These are phyloP conservation scores for Oryctes rhinoceros DNA, from an alignment of 1,140 invertebrate species.

Conservation along the genomic window DNA sequence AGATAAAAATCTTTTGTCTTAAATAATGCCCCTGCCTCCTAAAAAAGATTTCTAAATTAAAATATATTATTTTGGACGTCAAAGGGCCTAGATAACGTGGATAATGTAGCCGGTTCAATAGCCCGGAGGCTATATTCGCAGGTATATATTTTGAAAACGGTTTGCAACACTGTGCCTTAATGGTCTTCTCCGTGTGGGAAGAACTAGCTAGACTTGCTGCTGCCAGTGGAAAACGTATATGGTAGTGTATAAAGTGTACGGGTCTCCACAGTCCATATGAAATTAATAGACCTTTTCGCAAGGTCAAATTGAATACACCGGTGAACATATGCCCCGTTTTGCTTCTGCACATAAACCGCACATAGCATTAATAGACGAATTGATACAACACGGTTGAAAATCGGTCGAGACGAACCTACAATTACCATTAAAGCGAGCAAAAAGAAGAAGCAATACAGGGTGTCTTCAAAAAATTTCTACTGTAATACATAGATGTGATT, in stretches of 20 bases:
- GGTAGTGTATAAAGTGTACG: conserved; percentile 40
- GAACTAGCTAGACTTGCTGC: conserved; percentile 46
- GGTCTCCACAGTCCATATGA: conserved; percentile 28
- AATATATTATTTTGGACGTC: conserved; percentile 42
- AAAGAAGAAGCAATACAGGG: too few species aligned
- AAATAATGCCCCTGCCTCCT: neutral
- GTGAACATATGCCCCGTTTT: neutral
- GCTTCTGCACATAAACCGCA: conserved; percentile 4
- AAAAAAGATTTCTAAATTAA: conserved; percentile 31
- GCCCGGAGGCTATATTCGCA: conserved; percentile 39
- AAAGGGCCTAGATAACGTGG: conserved; percentile 37
- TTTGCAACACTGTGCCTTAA: conserved; percentile 41
- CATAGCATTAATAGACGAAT: conserved; percentile 20
- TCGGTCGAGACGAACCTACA: neutral
- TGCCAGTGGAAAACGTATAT: conserved; percentile 43
- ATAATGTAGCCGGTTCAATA: conserved; percentile 35
- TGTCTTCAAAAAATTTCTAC: too few species aligned
- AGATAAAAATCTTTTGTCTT: conserved; percentile 21
- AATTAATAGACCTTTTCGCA: conserved; percentile 26
- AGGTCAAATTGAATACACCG: neutral
- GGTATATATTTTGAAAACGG: conserved; percentile 43
- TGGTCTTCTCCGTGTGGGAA: conserved; percentile 42
- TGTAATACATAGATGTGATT: too few species aligned
- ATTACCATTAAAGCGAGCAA: too few species aligned
- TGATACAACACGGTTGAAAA: neutral